These are phyloP conservation scores for Orientallactaga sibirica DNA, from an alignment of 2,797 vertebrate genomes.

Conservation along the genomic window DNA sequence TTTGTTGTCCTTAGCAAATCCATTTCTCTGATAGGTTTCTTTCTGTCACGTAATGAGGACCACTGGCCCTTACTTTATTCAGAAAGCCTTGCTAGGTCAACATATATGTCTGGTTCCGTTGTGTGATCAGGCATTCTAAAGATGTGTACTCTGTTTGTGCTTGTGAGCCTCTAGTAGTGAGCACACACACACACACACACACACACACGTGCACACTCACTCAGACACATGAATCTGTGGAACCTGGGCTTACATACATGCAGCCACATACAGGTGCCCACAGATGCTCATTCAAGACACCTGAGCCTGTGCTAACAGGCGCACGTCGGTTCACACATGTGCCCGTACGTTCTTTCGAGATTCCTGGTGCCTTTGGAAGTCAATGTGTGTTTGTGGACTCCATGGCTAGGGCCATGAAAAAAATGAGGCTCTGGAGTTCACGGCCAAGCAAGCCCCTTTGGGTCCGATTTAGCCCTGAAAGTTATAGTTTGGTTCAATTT, in stretches of 20 bases:
- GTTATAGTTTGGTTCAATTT: not conserved
- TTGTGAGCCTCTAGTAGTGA: not conserved
- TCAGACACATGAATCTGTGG: too few species aligned
- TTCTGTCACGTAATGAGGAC: constrained; percentile 34
- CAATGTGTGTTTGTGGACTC: not conserved
- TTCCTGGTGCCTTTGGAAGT: not conserved
- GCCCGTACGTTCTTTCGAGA: not conserved
- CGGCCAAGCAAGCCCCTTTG: too few species aligned
- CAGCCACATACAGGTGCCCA: not conserved
- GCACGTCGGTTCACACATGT: too few species aligned
- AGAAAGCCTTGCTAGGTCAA: constrained; percentile 45
- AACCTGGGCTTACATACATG: not conserved
- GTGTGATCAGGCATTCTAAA: not conserved
- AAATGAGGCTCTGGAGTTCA: not conserved
- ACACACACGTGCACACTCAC: too few species aligned
- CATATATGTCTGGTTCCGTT: constrained; percentile 26
- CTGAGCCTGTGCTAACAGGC: too few species aligned
- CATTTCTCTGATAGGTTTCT: constrained; percentile 56
- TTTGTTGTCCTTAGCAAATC: constrained; percentile 63
- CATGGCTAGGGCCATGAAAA: not conserved
- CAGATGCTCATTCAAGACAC: not conserved
- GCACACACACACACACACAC: not conserved
- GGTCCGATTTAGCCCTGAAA: not conserved
- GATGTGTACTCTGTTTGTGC: not conserved
- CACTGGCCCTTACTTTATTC: constrained; percentile 44